phyloP scores from a whole-genome alignment of 1,140 invertebrate genomes.

The Penaeus vannamei region DNA sequence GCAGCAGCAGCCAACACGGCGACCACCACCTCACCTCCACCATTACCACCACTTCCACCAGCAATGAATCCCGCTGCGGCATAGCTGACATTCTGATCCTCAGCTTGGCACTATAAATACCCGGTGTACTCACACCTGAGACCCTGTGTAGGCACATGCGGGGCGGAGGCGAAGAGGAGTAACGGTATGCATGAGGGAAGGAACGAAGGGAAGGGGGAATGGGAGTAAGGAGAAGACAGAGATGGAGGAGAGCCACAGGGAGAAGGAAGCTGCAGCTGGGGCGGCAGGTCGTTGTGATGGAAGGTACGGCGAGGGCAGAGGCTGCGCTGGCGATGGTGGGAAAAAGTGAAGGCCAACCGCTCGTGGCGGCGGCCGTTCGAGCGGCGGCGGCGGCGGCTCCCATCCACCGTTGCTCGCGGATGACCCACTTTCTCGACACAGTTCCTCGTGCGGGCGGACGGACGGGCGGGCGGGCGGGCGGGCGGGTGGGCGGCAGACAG shows the following conservation, averaged over 20 bases:
- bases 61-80: no score
- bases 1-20: slow-evolving; percentile 43
- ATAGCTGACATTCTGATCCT: no score
- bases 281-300: slow-evolving; percentile 18
- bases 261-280: background rate
- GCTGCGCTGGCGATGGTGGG: slow-evolving; percentile 5
- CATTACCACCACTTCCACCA: background rate
- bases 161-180: no score
- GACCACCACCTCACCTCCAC: slow-evolving; percentile 31
- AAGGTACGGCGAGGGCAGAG: slow-evolving; percentile 26
- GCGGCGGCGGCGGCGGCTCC: slow-evolving; percentile 42
- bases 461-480: no score
- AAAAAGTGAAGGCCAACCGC: slow-evolving; percentile 56
- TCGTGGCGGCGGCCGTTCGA: slow-evolving; percentile 42
- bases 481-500: slow-evolving; percentile 14
- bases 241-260: background rate
- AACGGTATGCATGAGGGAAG: no score
- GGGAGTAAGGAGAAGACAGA: background rate
- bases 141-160: no score
- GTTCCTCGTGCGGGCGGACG: slow-evolving; percentile 47
- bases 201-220: no score
- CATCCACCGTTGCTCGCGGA: slow-evolving; percentile 48
- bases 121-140: no score
- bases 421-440: slow-evolving; percentile 64
- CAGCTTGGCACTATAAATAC: no score